Base-by-base conservation (phyloP, 2,797 vertebrate species). In the Hipposideros larvatus region DNA sequence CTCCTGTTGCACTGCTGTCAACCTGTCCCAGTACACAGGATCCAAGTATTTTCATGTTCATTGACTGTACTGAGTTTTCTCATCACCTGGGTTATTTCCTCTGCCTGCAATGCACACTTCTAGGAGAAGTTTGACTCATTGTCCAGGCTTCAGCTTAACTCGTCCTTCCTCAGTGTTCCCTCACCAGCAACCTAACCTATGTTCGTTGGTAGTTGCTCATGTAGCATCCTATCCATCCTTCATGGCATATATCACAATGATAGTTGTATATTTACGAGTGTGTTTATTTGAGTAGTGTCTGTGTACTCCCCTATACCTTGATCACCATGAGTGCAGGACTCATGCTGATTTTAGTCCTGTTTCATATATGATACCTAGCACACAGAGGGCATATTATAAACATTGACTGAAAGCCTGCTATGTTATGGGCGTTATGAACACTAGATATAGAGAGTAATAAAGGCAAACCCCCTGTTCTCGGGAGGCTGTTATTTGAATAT, bases 241-340 rank as follows among this genome's bases (percentile, higher is more conserved):
- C 48, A 19, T n/a, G 46, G 3, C 11, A 22, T 37, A 4, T 43
- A 31, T 63, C 74, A n/a, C 8, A 53, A 18, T 75, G 59, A 21
- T 11, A 63, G 24, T 34, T 37, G 11, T 19, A 2, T 46, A 53
- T 63, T 24, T 65, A 2, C 28, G 5, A 6, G 5, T 65, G 37
- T 57, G 18, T 65, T 61, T 48, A 57, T n/a, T 63, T 86, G 13
- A 21, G 26, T 89, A 2, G 46, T 71, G 1, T 63, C 90, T 85
- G 2, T 70, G 21, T 68, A 13, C 6, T 34, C 22, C 3, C 24
- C 9, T n/a, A 9, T 28, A 63, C 34, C 21, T 28, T 24, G 26
- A 51, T 6, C 11, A 31, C 31, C 2, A 1, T 16, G 26, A 41
- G 1, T 0, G 0, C 6, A 48, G 59, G 13, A 51, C 14, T 51